A percentile compares a stretch with the other conserved stretches of the same genome.
Evolutionary conservation across 23 tunicate species (phyloP).

Genomic region (Corella eumyota): DNA sequence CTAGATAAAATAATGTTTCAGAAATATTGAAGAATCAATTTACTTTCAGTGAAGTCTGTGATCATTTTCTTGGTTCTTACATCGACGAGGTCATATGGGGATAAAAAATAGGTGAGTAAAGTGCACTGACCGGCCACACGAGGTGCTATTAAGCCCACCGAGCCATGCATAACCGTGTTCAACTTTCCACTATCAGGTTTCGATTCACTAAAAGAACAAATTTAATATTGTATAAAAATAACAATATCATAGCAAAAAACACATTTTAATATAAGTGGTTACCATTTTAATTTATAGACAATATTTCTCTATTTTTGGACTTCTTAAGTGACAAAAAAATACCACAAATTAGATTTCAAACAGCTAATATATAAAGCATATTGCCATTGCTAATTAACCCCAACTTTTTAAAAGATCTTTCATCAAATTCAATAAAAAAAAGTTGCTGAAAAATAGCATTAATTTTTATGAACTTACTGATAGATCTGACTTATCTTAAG

Average conservation of each 20-base stretch:
- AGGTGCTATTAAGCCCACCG: slow-evolving; percentile 63
- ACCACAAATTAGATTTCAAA: too few species aligned
- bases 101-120: slow-evolving; percentile 42
- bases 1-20: too few species aligned
- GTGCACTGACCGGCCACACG: slow-evolving; percentile 24
- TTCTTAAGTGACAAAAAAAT: too few species aligned
- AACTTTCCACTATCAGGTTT: slow-evolving; percentile 27
- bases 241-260: background rate
- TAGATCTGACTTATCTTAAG: slow-evolving; percentile 64
- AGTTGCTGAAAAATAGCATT: too few species aligned
- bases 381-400: background rate
- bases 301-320: too few species aligned
- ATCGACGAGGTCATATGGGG: slow-evolving; percentile 73
- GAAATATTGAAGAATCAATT: too few species aligned
- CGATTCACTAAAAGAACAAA: slow-evolving; percentile 33
- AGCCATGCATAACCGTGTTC: slow-evolving; percentile 34
- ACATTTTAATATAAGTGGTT: too few species aligned
- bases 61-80: slow-evolving; percentile 8
- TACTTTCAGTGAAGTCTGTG: background rate
- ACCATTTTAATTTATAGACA: too few species aligned
- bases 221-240: background rate
- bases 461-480: too few species aligned
- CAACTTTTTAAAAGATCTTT: too few species aligned
- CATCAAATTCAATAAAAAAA: too few species aligned
- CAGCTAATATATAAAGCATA: background rate